Evolutionary conservation across 92 coral and sea anemone species (phyloP), one percentile per base, ranked within the genome.

Genomic region (Virgularia gustaviana): DNA sequence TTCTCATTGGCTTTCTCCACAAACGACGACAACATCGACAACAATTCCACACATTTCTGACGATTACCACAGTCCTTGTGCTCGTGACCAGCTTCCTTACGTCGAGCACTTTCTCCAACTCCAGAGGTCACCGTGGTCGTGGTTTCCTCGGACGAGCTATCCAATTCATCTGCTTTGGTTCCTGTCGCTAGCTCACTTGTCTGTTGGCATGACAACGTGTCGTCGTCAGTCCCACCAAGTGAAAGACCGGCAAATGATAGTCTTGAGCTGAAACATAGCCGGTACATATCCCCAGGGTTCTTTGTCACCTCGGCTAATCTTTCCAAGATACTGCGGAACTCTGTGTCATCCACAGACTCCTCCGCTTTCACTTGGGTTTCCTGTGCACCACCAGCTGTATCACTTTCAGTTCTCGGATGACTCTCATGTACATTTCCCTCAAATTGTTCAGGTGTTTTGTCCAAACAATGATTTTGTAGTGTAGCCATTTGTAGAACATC

Each of bases 261-360:
- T 47, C 74, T 67, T 4, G 74, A 67, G 29, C 58, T 49, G 74
- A 44, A 67, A 29, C 74, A 67, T 49, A 67, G 23, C 42, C 74
- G 74, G 74, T 67, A 67, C 53, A 67, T 45, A 47, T 67, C 74
- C 23, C 79, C 79, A 34, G 79, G 79, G 34, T 63, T 42, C 53
- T 51, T 38, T 24, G 57, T 63, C 45, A 80, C 9, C 27, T 63
- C 57, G 39, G 74, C 29, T 0, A 67, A 36, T 49, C 74, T 38
- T 32, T 67, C 53, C 37, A 67, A 31, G 5, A 67, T 67, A 15
- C 41, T 59, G 18, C 32, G 74, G 43, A 45, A 45, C 31, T 67
- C 74, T 32, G 51, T 47, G 34, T 67, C 74, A 24, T 67, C 74
- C 24, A 23, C 59, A 29, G 58, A 45, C 35, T 67, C 74, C 15